Conservation (phyloP, 2,797 vertebrate genomes). For the Melanotaenia pygmaea region DNA sequence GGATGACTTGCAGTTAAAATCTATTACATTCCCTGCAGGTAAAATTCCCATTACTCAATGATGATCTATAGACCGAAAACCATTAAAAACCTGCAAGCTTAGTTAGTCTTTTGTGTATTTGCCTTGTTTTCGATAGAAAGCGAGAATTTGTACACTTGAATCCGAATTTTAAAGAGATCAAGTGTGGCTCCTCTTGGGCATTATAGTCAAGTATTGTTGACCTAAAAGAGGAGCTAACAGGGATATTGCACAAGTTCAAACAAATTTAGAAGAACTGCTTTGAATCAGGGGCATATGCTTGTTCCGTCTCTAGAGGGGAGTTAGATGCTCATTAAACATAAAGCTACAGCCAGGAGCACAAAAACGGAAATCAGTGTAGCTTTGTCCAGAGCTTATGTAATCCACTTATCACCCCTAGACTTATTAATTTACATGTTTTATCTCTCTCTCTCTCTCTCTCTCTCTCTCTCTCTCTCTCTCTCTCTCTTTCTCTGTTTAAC, state of each 20-base stretch:
- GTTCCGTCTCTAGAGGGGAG: background rate
- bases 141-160: background rate
- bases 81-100: conserved; percentile 18
- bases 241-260: background rate
- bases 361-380: background rate
- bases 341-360: background rate
- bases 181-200: background rate
- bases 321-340: background rate
- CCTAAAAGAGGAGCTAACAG: background rate
- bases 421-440: background rate
- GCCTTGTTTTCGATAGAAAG: background rate
- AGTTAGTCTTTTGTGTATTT: conserved; percentile 10
- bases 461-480: background rate
- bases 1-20: conserved; percentile 54
- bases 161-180: background rate
- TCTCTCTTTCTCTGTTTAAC: background rate
- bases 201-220: background rate
- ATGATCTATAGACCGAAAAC: conserved; percentile 35
- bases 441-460: too few relatives aligned
- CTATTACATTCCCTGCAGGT: conserved; percentile 17
- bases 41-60: conserved; percentile 40
- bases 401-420: background rate
- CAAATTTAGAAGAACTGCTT: conserved; percentile 1
- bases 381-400: conserved; percentile 6
- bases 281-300: background rate